Evolutionary conservation across 2,797 vertebrate species (phyloP).

Genomic region (Gymnopithys bicolor): DNA sequence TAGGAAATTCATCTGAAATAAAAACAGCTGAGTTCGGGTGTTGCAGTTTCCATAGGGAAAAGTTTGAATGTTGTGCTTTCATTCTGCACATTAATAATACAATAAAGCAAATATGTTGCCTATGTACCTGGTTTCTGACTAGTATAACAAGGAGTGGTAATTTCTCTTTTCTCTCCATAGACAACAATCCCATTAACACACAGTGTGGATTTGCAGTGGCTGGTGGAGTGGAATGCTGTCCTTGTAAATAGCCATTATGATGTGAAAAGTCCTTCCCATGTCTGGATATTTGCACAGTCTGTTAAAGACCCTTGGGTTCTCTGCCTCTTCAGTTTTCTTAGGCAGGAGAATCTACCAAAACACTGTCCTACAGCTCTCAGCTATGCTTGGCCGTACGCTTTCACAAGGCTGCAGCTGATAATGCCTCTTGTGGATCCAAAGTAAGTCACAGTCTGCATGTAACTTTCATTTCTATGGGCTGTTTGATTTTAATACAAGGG

Average conservation of each 20-base stretch:
- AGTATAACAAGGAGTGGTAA: background rate
- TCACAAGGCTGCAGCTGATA: conserved; percentile 93
- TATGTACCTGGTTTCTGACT: background rate
- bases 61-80: background rate
- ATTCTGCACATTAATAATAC: background rate
- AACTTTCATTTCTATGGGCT: background rate
- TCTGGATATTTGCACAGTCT: conserved; percentile 98
- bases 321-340: conserved; percentile 96
- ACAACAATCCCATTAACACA: conserved; percentile 89
- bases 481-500: background rate
- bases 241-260: conserved; percentile 97
- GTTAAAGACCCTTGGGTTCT: conserved; percentile 98
- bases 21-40: background rate
- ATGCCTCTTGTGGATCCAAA: conserved; percentile 97
- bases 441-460: conserved; percentile 75
- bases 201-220: conserved; percentile 95
- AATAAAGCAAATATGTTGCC: background rate
- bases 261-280: conserved; percentile 96
- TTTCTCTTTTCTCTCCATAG: conserved; percentile 69
- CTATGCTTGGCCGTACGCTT: conserved; percentile 97
- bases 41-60: background rate
- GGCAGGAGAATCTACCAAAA: conserved; percentile 96
- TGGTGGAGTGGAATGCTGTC: conserved; percentile 96
- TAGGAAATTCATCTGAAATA: background rate
- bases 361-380: conserved; percentile 95